These are phyloP conservation scores for Omphaloscelis lunosa DNA, from an alignment of 2,888 invertebrate genomes.

Conservation along the genomic window DNA sequence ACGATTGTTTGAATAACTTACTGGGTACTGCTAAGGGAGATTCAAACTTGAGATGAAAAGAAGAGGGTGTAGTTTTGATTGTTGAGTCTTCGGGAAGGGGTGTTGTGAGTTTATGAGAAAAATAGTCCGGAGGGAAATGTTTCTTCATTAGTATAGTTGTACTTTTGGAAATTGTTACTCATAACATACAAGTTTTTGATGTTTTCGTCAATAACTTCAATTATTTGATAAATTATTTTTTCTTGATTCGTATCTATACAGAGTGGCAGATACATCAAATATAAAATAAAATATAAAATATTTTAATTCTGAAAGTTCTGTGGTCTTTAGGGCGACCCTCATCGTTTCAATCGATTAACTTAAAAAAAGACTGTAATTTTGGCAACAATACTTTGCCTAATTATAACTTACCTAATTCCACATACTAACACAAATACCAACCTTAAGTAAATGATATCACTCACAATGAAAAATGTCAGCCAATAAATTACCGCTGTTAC, in stretches of 20 bases:
- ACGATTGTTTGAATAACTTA: slow-evolving; percentile 56
- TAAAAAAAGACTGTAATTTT: neutral
- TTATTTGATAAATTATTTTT: neutral
- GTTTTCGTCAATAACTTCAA: slow-evolving; percentile 1
- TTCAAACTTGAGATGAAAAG: slow-evolving; percentile 14
- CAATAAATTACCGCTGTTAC: slow-evolving; percentile 64
- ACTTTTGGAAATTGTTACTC: slow-evolving; percentile 19
- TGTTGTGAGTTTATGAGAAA: slow-evolving; percentile 41
- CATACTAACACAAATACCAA: slow-evolving; percentile 27
- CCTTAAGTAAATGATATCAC: slow-evolving; percentile 54
- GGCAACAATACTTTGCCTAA: neutral
- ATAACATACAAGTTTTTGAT: neutral
- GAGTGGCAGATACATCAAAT: too few relatives aligned
- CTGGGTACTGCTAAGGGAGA: slow-evolving; percentile 22
- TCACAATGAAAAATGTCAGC: slow-evolving; percentile 53
- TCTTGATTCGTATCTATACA: neutral
- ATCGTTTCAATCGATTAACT: neutral
- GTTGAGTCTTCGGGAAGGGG: slow-evolving; percentile 25
- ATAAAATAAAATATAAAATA: too few relatives aligned
- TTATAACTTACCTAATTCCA: neutral
- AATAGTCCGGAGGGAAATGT: slow-evolving; percentile 50
- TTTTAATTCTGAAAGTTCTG: neutral
- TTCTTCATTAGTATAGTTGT: slow-evolving; percentile 52
- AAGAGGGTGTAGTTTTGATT: slow-evolving; percentile 34
- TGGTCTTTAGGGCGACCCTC: neutral